These are phyloP conservation scores for Formicarius rufipectus DNA, from an alignment of 2,113 vertebrate species.

Conservation along the genomic window DNA sequence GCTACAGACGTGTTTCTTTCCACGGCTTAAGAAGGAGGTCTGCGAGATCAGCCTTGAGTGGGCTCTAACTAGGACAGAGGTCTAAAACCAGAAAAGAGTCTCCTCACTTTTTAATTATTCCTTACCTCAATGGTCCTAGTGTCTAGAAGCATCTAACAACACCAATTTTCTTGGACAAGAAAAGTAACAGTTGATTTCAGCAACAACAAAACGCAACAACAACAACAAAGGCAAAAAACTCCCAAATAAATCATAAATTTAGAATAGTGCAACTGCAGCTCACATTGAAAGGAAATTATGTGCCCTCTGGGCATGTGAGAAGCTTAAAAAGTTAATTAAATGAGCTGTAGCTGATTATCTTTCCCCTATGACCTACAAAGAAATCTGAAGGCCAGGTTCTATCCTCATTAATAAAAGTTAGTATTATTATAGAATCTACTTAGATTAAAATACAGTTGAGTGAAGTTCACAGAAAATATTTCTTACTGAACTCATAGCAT, in stretches of 20 bases:
- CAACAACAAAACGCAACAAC: no score
- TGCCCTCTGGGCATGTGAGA: background rate
- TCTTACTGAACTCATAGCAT: background rate
- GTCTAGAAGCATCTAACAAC: background rate
- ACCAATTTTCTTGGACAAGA: background rate
- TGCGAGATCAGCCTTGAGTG: background rate
- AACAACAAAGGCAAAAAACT: no score
- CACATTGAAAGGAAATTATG: background rate
- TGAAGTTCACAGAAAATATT: background rate
- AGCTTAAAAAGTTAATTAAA: background rate
- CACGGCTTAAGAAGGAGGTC: background rate
- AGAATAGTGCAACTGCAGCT: background rate
- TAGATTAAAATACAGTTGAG: background rate
- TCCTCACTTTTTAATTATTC: background rate
- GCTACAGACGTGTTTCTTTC: background rate
- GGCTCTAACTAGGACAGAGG: background rate
- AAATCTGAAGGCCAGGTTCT: background rate
- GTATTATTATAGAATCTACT: background rate
- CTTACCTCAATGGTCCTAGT: background rate
- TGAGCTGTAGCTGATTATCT: background rate
- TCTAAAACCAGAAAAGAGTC: background rate
- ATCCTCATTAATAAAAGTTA: background rate
- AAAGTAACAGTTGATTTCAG: background rate
- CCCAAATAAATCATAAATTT: background rate
- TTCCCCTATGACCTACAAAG: background rate